Evolutionary conservation across 2,113 vertebrate species (phyloP), one percentile per base, ranked within the genome.

Genomic region (Clinocottus analis): DNA sequence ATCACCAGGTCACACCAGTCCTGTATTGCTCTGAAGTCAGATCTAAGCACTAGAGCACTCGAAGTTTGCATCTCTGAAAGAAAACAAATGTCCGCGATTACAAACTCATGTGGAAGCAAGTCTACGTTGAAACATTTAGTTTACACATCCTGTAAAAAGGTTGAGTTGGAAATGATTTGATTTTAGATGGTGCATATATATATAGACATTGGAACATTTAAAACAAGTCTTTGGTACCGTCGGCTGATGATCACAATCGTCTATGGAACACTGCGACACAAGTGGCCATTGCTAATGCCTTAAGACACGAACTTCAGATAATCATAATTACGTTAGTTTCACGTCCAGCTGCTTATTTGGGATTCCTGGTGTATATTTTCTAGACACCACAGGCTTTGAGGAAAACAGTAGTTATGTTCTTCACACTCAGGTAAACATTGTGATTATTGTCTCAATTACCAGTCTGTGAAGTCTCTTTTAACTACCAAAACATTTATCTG

Each of bases 261-360:
- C 12, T 37, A 25, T 5, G 5, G 19, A 8, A 45, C 43, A 19
- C 14, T 29, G 5, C 1, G 29, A 6, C 21, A 16, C 49, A 33
- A 39, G 1, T 41, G 41, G 23, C 43, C 23, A 25, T 60, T 59
- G 29, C 29, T n/a, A 3, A 47, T 3, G 27, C 19, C 7, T 7
- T 25, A 4, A 53, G 23, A 29, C 17, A 8, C 1, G 9, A 58
- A n/a, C 0, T 0, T 19, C 69, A 70, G 12, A 45, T 43, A 16
- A 55, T 83, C 17, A 27, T 51, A 53, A 64, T 73, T n/a, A n/a
- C n/a, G n/a, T n/a, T 84, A 70, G 31, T 29, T 27, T 62, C 16
- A 45, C 56, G 12, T 49, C 25, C 70, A 74, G 59, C 74, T 81
- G 47, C 63, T 72, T 58, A 83, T 81, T 85, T 59, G 1, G 5